Evolutionary conservation across 2,888 invertebrate species (phyloP).

Genomic region (Scrobipalpa atriplicella): DNA sequence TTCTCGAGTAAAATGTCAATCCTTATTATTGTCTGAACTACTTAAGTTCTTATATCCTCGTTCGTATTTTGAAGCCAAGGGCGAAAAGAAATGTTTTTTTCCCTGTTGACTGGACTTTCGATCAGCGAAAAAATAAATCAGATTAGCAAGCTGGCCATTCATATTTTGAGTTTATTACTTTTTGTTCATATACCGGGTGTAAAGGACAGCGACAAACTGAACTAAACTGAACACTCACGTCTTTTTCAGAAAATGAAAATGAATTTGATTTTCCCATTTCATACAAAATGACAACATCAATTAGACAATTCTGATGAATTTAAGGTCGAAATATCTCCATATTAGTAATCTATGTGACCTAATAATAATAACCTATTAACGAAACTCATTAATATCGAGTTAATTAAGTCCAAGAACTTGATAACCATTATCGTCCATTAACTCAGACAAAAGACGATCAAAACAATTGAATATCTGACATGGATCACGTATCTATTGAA

Average conservation of each 20-base stretch:
- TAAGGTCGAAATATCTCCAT: no score
- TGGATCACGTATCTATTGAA: background rate
- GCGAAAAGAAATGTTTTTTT: background rate
- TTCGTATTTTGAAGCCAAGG: background rate
- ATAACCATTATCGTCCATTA: background rate
- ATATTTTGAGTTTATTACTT: no score
- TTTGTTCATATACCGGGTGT: no score
- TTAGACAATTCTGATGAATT: no score
- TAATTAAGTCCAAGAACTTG: background rate
- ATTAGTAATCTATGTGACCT: background rate
- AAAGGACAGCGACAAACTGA: no score
- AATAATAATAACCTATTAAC: background rate
- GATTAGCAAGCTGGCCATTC: background rate
- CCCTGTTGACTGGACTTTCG: background rate
- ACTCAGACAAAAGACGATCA: background rate
- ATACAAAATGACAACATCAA: no score
- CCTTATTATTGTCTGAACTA: background rate
- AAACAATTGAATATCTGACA: background rate
- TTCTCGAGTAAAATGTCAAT: background rate
- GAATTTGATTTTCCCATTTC: background rate
- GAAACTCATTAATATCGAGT: background rate
- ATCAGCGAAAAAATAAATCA: background rate
- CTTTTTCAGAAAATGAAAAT: no score
- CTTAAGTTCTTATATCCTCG: background rate
- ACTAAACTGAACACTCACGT: no score